Percentiles rank a stretch among this genome's conserved stretches.
Evolutionary conservation across 30 jellyfish, hydroid and myxozoan species (phyloP).

Genomic region (Nemopilema nomurai): DNA sequence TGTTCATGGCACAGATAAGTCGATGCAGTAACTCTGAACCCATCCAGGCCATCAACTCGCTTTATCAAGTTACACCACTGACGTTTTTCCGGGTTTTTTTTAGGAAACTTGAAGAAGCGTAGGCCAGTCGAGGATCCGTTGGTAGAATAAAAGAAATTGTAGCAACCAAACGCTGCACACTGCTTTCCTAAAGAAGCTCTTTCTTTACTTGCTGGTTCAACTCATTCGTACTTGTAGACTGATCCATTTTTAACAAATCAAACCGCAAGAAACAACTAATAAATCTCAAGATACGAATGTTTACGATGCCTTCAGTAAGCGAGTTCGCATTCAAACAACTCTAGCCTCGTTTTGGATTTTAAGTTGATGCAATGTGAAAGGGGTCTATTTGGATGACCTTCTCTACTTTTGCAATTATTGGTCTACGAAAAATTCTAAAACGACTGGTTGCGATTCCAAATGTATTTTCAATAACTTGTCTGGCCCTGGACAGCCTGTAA

Average conservation of each 20-base stretch:
- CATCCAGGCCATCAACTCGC: constrained; percentile 46
- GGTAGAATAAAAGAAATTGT: not conserved
- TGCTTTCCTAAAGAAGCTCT: not conserved
- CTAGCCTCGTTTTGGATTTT: constrained; percentile 1
- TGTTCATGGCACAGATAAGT: constrained; percentile 51
- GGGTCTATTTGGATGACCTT: constrained; percentile 31
- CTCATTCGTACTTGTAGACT: not conserved
- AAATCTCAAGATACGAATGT: not conserved
- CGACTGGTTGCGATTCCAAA: constrained; percentile 73
- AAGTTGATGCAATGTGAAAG: not conserved
- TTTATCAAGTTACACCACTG: constrained; percentile 16
- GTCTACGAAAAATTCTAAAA: constrained; percentile 67
- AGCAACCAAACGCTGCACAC: constrained; percentile 8
- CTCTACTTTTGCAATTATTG: constrained; percentile 54
- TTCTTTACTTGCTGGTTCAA: not conserved
- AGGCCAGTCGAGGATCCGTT: constrained; percentile 19
- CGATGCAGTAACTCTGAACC: constrained; percentile 32
- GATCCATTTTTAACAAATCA: not conserved
- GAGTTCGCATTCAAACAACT: not conserved
- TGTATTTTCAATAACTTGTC: constrained; percentile 63
- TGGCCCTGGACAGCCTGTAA: constrained; percentile 52
- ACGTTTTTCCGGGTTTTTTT: too few species aligned
- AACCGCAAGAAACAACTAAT: not conserved
- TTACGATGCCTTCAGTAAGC: not conserved
- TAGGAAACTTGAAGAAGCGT: constrained; percentile 41